Evolutionary conservation across 2,113 vertebrate species (phyloP).

Genomic region (Hipposideros armiger): DNA sequence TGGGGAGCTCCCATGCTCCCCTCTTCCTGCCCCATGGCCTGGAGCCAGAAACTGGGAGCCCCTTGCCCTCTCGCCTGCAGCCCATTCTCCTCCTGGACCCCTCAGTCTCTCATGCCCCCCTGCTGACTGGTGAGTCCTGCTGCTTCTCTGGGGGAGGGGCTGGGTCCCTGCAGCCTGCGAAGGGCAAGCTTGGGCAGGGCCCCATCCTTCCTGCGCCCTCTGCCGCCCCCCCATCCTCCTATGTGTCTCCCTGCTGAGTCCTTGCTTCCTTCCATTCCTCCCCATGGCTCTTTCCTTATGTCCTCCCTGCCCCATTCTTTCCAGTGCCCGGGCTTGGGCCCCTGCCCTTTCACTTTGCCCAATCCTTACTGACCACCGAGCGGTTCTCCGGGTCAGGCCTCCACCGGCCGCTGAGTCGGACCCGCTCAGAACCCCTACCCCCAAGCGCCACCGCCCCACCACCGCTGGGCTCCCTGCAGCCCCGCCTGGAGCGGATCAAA

Average conservation of each 20-base stretch:
- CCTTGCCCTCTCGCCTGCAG: conserved; percentile 90
- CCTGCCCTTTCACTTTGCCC: conserved; percentile 89
- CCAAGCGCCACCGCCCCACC: conserved; percentile 90
- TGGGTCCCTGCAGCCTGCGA: not conserved
- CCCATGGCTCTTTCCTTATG: conserved; percentile 13
- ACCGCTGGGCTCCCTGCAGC: conserved; percentile 88
- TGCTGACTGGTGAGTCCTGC: conserved; percentile 89
- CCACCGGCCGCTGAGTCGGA: conserved; percentile 93
- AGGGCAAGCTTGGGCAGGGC: not conserved
- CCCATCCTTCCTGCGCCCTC: not conserved
- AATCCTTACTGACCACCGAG: conserved; percentile 86
- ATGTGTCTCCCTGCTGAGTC: not conserved
- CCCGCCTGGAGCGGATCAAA: conserved; percentile 89
- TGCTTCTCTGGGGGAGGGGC: not conserved
- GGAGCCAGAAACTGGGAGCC: conserved; percentile 90
- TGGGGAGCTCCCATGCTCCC: conserved; percentile 85
- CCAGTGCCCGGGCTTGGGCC: conserved; percentile 91
- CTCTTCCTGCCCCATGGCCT: conserved; percentile 91
- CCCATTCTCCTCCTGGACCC: conserved; percentile 94
- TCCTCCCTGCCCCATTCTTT: conserved; percentile 21
- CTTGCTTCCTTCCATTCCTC: not conserved
- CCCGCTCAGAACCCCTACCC: conserved; percentile 95
- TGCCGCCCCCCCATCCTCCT: not conserved
- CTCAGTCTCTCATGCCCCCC: conserved; percentile 89
- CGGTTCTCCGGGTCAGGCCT: conserved; percentile 88